Evolutionary conservation across 2,113 vertebrate species (phyloP), one percentile per base, ranked within the genome.

Genomic region (Rattus norvegicus): DNA sequence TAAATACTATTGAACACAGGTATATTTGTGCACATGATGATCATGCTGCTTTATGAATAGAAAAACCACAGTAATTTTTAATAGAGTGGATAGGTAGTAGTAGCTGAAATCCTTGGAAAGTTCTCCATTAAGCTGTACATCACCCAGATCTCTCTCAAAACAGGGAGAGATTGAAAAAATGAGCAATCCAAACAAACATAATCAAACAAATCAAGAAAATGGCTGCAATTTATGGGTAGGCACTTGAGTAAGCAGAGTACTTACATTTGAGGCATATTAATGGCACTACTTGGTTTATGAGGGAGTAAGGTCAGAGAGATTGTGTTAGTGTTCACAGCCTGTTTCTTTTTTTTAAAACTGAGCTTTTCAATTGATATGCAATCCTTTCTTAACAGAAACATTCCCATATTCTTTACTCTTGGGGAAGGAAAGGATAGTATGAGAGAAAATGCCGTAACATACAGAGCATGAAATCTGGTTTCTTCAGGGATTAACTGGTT

Each of bases 381-480:
- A 6, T 95, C 80, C 75, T 91, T 95, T n/a, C 5, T 54, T 93
- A 30, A 80, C 86, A 89, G 33, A 93, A 65, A 79, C 26, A 91
- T 88, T 88, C n/a, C 7, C 16, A 24, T 6, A 24, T 72, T 39
- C 17, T 73, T 92, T 36, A 87, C 70, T 76, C 28, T 11, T 39
- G 14, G 7, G 75, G 47, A 13, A 39, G 13, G 47, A n/a, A 96
- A 30, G 36, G 49, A 75, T 76, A 80, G 54, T 81, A 69, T 67
- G 59, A 95, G 16, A 92, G 59, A 92, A 97, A 95, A 92, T 75
- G 24, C 2, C 83, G 19, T 79, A 96, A 95, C 85, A 67, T 47
- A 96, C 79, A 26, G 19, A 93, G 43, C 33, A 70, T 72, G 26
- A 63, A 91, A 84, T 95, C 86, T 96, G 13, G 59, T 91, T 92